Base-by-base conservation (phyloP, 2,888 invertebrate genomes). In the Drosophila antonietae region DNA sequence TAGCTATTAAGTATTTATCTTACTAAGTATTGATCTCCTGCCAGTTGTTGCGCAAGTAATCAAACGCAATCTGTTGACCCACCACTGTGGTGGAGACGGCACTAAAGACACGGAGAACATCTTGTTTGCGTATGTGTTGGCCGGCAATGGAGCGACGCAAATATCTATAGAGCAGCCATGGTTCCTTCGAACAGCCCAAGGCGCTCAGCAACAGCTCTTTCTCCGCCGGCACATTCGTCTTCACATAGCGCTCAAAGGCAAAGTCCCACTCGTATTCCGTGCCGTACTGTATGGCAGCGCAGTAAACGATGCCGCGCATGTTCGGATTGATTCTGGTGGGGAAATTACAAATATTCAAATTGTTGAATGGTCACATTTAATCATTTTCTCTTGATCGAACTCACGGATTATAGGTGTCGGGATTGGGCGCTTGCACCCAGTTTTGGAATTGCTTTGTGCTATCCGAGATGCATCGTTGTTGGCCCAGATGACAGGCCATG, bases 241-340 rank as follows among this genome's bases (percentile, higher is more conserved):
- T 94, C 43, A 94, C 91, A 91, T 97, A 98, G 37, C 96, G 94
- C 53, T 96, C 94, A 95, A 97, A 97, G 0, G 96, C 96, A 91
- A 98, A 98, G 74, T 96, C 95, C 98, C 98, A 98, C 90, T 98
- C 97, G 0, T 94, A 94, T 77, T 96, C 95, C 0, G 96, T 96
- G 0, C 98, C 98, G 12, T 96, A 95, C 64, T 95, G 94, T 9
- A 98, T 95, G 0, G 97, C 98, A 2, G 96, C 95, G 90, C 98
- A 98, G 92, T 98, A 98, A 1, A 98, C 96, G 1, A 96, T 95
- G 33, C 95, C 95, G 55, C 97, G 96, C 44, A 98, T 92, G 91
- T 98, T 97, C 0, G 97, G 96, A 31, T 97, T 95, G 79, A 98
- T 97, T 31, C 97, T 97, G 90, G 2, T 0, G 4, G 33, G 2